Evolutionary conservation across 2,113 vertebrate genomes (phyloP).

Genomic region (Acinonyx jubatus): DNA sequence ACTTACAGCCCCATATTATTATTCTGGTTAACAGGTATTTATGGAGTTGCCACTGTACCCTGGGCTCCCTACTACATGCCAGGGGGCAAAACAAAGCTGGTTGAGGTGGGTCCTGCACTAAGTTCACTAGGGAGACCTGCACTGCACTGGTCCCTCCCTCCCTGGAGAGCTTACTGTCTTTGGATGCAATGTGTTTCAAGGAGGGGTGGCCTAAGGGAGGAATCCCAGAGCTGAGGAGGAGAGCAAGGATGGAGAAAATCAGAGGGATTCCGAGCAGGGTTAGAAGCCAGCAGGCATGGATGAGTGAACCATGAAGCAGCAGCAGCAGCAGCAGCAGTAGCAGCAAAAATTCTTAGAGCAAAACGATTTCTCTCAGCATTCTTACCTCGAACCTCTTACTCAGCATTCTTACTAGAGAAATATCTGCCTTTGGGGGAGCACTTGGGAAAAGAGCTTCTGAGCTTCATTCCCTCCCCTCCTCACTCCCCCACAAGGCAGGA

Average conservation of each 20-base stretch:
- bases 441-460: neutral
- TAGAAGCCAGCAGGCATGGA: neutral
- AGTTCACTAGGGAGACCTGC: accelerated
- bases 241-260: neutral
- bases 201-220: neutral
- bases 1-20: neutral
- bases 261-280: neutral
- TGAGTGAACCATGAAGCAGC: neutral
- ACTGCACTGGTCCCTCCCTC: neutral
- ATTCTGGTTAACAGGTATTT: neutral
- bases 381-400: neutral
- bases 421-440: neutral
- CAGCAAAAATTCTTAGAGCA: neutral
- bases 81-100: neutral
- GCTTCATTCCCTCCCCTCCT: neutral
- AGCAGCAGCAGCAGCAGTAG: neutral
- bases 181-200: neutral
- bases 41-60: neutral
- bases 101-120: neutral
- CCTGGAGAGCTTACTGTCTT: neutral
- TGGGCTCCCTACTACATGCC: neutral
- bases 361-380: neutral
- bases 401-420: neutral
- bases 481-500: neutral
- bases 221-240: neutral